Base-by-base conservation (phyloP, 2,888 invertebrate species). In the Drosophila kanekoi region DNA sequence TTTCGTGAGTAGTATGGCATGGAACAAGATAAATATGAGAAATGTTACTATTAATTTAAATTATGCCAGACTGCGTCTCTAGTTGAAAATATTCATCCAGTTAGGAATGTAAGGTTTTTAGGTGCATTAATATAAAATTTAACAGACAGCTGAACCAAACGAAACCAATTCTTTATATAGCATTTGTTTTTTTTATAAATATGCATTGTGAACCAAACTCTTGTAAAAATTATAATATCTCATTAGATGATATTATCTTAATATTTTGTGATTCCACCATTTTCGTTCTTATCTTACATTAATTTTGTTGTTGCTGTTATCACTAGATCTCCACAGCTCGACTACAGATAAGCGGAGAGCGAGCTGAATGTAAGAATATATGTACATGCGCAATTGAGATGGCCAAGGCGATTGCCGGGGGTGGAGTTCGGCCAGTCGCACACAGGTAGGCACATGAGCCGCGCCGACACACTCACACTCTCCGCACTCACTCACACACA, bases 321-420 rank as follows among this genome's bases (percentile, higher is more conserved):
- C 67, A 28, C 16, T 33, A 14, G 67, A 77, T 72, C 74, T 56
- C 16, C 43, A 18, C 38, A 33, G 10, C 35, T 16, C 43, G 35
- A 41, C 20, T 11, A 47, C 8, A 40, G 58, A 14, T 41, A 16
- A 67, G 38, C 52, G 14, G 49, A 62, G 67, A 67, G 72, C 45
- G 56, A 18, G 61, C 28, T 28, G 28, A 28, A 28, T 8, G 28
- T 23, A 23, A 23, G 23, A 8, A 57, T 67, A 77, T 75, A 57
- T 67, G 76, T 75, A 67, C 91, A 89, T 91, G 91, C 91, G 91
- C 90, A 56, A 47, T 78, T 38, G 52, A 40, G 48, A 48, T 48
- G 58, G 69, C 23, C 43, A 45, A 63, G 49, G 64, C 59, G 59
- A 61, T 48, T 54, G 70, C 64, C 64, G 72, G 77, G 79, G 91